Base-by-base conservation (phyloP, 92 coral and sea anemone genomes). In the Ricordea florida region DNA sequence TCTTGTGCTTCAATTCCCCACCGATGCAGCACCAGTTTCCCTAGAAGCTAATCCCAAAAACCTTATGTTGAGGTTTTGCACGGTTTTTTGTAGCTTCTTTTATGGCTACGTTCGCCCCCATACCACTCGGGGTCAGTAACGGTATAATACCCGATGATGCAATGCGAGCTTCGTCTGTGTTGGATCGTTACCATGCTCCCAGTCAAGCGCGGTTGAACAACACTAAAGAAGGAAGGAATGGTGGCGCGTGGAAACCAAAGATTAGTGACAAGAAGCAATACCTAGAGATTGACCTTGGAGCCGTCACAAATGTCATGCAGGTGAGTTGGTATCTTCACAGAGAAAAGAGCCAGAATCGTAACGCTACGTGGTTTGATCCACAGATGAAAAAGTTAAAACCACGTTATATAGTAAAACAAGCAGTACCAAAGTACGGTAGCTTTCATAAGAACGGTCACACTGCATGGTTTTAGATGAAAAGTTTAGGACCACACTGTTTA, bases 161-260 rank as follows among this genome's bases (percentile, higher is more conserved):
- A 10, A 82, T 94, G 55, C 81, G 84, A 22, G 85, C 94, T 4
- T 94, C 98, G 33, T 85, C 98, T 1, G 76, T 75, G 31, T 58
- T 70, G 23, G 94, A 94, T 71, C 88, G 91, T 41, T 94, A 88
- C 80, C 98, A 91, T 55, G 26, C 64, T 18, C 90, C 92, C 11
- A 67, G 84, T 56, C 98, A 88, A 72, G 98, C 92, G 33, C 96
- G 97, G 60, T 83, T 94, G 21, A 73, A 91, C 59, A 94, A 91
- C 78, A 36, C 76, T 22, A 91, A 73, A 49, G 70, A 74, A 13
- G 81, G 90, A 55, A 82, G 35, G 33, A 85, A 82, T 13, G 93
- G 83, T 1, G 98, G 98, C 15, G 85, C 94, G 17, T 94, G 98
- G 98, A 79, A 86, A 33, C 97, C 98, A 2, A 91, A 87, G 63